A percentile compares a stretch with the other conserved stretches of the same genome.
Conservation (phyloP, 2,888 invertebrate species). For the Parapristionchus giblindavisi region DNA sequence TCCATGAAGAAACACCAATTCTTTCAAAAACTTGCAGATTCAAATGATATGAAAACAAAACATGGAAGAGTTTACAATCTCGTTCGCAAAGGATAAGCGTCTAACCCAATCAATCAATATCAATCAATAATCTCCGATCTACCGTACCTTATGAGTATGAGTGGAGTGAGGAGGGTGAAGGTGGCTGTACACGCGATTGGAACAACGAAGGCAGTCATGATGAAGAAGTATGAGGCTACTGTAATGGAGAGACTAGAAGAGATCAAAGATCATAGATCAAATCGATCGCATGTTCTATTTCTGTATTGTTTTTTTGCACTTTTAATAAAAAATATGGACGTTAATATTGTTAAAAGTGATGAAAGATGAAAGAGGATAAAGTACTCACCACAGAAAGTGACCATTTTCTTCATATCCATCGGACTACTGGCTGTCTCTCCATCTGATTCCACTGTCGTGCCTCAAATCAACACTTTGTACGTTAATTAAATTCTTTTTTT, state of each 20-base stretch:
- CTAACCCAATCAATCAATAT: no score
- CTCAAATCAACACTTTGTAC: background rate
- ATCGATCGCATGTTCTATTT: background rate
- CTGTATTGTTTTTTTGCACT: background rate
- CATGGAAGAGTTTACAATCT: background rate
- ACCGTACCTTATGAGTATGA: slow-evolving; percentile 58
- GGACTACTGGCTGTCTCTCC: slow-evolving; percentile 27
- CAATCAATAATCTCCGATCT: background rate
- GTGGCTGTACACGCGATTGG: slow-evolving; percentile 63
- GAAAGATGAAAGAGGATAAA: no score
- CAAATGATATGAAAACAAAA: no score
- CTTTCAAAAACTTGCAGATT: no score
- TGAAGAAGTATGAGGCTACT: slow-evolving; percentile 61
- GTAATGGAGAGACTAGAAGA: slow-evolving; percentile 27
- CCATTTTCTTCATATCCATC: slow-evolving; percentile 55
- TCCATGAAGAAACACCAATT: no score
- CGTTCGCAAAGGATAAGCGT: background rate
- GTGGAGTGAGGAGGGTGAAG: slow-evolving; percentile 53
- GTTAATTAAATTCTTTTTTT: background rate
- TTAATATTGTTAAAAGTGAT: no score
- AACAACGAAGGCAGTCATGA: slow-evolving; percentile 64
- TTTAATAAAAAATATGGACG: no score
- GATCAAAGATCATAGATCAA: background rate
- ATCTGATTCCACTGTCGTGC: slow-evolving; percentile 1
- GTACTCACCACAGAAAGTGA: slow-evolving; percentile 51